Percentiles rank a stretch among this genome's conserved stretches.
Conservation (phyloP, 2,888 invertebrate species). For the Epirrita christyi region DNA sequence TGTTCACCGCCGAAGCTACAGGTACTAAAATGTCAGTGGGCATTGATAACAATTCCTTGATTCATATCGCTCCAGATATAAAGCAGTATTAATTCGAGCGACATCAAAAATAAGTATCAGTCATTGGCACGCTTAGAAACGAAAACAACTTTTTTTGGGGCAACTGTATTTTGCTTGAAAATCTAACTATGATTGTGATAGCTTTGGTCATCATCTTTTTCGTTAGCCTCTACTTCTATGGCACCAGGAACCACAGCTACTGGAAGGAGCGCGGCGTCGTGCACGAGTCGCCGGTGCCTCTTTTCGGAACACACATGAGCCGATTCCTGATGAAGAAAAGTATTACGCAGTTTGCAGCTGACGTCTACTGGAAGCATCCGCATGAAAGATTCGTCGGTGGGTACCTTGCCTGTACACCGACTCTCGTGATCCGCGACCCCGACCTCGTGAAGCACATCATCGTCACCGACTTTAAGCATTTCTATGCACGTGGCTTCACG, state of each 20-base stretch:
- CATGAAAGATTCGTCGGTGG: slow-evolving; percentile 59
- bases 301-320: slow-evolving; percentile 58
- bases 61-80: slow-evolving; percentile 20
- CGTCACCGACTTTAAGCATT: slow-evolving; percentile 57
- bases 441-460: slow-evolving; percentile 58
- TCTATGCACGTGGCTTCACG: slow-evolving; percentile 59
- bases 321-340: slow-evolving; percentile 52
- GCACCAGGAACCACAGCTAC: slow-evolving; percentile 53
- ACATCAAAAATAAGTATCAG: slow-evolving; percentile 11
- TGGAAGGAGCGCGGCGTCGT: slow-evolving; percentile 57
- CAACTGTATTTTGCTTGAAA: not conserved
- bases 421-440: slow-evolving; percentile 62
- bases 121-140: not conserved
- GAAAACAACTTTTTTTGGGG: no score
- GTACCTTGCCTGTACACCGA: slow-evolving; percentile 52
- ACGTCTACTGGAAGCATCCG: slow-evolving; percentile 62
- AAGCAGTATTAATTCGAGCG: slow-evolving; percentile 14
- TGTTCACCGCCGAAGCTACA: no score
- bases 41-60: slow-evolving; percentile 19
- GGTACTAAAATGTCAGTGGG: slow-evolving; percentile 1
- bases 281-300: slow-evolving; percentile 56
- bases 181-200: slow-evolving; percentile 24
- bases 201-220: slow-evolving; percentile 30
- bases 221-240: slow-evolving; percentile 52
- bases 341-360: slow-evolving; percentile 48